Evolutionary conservation across 1,140 invertebrate genomes (phyloP).

Genomic region (Neodiprion virginianus): DNA sequence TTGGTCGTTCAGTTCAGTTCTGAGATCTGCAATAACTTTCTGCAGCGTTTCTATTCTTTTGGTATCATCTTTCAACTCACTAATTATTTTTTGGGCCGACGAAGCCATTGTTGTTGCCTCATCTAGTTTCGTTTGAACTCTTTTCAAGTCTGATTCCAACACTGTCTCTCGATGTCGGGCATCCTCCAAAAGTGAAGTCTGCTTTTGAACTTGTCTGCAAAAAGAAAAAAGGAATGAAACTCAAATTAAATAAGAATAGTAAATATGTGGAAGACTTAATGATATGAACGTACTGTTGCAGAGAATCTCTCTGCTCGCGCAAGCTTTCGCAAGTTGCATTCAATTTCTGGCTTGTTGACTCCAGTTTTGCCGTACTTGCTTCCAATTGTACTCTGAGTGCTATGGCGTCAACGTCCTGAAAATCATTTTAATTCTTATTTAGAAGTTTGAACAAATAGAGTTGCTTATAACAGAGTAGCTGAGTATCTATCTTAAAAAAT

Average conservation of each 20-base stretch:
- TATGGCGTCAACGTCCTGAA: constrained; percentile 34
- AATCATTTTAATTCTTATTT: neutral
- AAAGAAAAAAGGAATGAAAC: neutral
- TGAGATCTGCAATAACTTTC: constrained; percentile 25
- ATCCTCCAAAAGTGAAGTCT: constrained; percentile 26
- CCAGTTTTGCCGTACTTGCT: constrained; percentile 27
- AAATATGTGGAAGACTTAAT: constrained; percentile 9
- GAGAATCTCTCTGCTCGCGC: constrained; percentile 29
- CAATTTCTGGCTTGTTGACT: constrained; percentile 32
- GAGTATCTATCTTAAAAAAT: too few species aligned
- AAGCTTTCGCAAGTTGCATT: constrained; percentile 25
- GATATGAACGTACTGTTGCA: constrained; percentile 34
- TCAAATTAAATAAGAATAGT: neutral
- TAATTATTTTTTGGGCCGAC: constrained; percentile 29
- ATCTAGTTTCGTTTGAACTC: constrained; percentile 29
- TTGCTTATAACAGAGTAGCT: too few species aligned
- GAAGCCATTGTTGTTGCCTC: constrained; percentile 21
- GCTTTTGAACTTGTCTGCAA: constrained; percentile 33
- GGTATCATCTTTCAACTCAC: constrained; percentile 27
- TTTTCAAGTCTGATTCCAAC: constrained; percentile 24
- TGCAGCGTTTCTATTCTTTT: constrained; percentile 25
- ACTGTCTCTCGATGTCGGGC: constrained; percentile 20
- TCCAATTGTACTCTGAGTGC: constrained; percentile 28
- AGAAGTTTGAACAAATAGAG: too few species aligned
- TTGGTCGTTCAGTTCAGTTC: constrained; percentile 31